Base-by-base conservation (phyloP, 2,888 invertebrate species). In the Adelphocoris suturalis region DNA sequence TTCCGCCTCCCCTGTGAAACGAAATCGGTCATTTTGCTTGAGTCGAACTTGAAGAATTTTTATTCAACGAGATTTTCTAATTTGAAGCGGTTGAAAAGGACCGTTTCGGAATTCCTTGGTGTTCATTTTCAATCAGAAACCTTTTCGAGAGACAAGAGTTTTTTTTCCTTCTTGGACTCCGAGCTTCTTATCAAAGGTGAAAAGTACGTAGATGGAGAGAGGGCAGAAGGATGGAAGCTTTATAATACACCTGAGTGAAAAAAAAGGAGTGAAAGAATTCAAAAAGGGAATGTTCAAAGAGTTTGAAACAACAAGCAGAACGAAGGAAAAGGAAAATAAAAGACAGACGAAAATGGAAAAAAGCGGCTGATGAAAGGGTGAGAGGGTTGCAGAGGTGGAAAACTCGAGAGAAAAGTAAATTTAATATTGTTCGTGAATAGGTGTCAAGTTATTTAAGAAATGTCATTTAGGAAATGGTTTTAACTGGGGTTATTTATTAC, bases 111-210 rank as follows among this genome's bases (percentile, higher is more conserved):
- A 52, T 82, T 82, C 52, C 48, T 52, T n/a, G 48, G 82, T 82
- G 82, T 52, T 82, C 82, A 52, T 52, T 82, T 82, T 82, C 82
- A 82, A 82, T 82, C 48, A 55, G 52, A 82, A 82, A 82, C 52
- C 52, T 82, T 82, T 82, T 52, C 52, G 82, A 23, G 47, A 48
- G 82, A 48, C 82, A 82, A 52, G 52, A 52, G 82, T 82, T 52
- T 52, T 52, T 82, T 82, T 52, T 52, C 48, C 52, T 52, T 14
- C 23, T 82, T 52, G 68, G 68, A 68, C 4, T 68, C 68, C 19
- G 61, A n/a, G 61, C 61, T 68, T 68, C 68, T 11, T 68, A 68
- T 68, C 68, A 68, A 68, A 68, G 68, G 68, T 68, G 68, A 68
- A 68, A 37, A 23, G 23, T 68, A 68, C 23, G 68, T 23, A 23